phyloP scores from a whole-genome alignment of 2,113 vertebrate genomes.

The Saccopteryx leptura region DNA sequence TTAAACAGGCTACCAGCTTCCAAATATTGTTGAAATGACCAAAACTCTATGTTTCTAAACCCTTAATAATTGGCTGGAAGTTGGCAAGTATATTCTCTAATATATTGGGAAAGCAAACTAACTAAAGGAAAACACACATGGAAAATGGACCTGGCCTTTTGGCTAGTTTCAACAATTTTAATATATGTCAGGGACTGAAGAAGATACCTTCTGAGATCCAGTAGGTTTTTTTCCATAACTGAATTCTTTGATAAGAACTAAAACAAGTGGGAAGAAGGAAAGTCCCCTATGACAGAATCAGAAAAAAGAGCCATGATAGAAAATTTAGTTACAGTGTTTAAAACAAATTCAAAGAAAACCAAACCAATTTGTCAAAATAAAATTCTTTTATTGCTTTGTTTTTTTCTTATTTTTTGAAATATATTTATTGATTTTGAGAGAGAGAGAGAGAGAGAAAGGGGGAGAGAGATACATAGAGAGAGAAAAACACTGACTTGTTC shows the following conservation, averaged over 20 bases:
- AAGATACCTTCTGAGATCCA: not conserved
- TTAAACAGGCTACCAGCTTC: not conserved
- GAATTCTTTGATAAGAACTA: not conserved
- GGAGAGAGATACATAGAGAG: too few species aligned
- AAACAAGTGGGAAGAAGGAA: not conserved
- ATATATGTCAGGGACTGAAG: not conserved
- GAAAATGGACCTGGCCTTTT: not conserved
- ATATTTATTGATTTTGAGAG: too few species aligned
- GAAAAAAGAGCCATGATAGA: not conserved
- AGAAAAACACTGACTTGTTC: too few species aligned
- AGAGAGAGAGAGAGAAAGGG: too few species aligned
- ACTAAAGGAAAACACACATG: not conserved
- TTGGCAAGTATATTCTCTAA: not conserved
- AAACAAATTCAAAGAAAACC: conserved; percentile 38
- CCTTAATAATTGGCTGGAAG: not conserved
- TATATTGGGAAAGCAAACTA: not conserved
- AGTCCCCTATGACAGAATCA: not conserved
- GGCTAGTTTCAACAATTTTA: not conserved
- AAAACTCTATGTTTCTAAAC: not conserved
- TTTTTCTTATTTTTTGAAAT: too few species aligned
- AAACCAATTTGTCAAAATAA: not conserved
- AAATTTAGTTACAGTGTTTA: conserved; percentile 8
- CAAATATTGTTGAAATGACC: not conserved
- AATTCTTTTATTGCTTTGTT: not conserved
- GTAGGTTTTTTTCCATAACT: not conserved